Evolutionary conservation across 2,797 vertebrate genomes (phyloP).

Genomic region (Botia almorhae): DNA sequence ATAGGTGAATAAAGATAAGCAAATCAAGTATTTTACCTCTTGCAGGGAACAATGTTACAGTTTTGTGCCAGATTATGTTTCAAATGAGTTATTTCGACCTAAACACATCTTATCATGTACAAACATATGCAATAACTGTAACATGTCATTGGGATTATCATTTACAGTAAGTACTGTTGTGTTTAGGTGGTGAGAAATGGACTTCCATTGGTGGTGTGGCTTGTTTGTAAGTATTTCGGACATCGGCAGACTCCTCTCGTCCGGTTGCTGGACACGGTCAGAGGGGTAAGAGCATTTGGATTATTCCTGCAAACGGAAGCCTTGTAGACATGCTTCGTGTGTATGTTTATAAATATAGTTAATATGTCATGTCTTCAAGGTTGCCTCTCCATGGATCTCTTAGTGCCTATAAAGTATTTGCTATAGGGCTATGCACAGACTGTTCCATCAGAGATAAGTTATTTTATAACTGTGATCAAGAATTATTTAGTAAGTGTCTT

Average conservation of each 20-base stretch:
- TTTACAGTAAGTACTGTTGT: slow-evolving; percentile 20
- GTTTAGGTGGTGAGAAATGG: slow-evolving; percentile 78
- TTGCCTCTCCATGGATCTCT: slow-evolving; percentile 78
- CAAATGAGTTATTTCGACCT: neutral
- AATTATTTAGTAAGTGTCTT: too few relatives aligned
- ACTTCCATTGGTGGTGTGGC: slow-evolving; percentile 91
- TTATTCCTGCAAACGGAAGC: neutral
- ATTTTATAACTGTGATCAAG: too few relatives aligned
- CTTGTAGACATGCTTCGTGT: neutral
- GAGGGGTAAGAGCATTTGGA: slow-evolving; percentile 67
- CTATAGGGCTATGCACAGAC: slow-evolving; percentile 73
- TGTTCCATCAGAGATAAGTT: slow-evolving; percentile 88
- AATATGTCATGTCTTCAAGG: slow-evolving; percentile 68
- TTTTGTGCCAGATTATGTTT: neutral
- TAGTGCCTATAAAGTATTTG: slow-evolving; percentile 74
- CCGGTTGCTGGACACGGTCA: slow-evolving; percentile 52
- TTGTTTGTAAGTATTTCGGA: slow-evolving; percentile 81
- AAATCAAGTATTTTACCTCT: neutral
- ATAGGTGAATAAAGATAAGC: slow-evolving; percentile 23
- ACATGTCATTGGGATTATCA: neutral
- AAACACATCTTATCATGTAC: neutral
- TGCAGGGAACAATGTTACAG: neutral
- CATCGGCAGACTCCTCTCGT: slow-evolving; percentile 71
- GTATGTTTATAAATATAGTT: neutral
- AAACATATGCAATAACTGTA: slow-evolving; percentile 1